These are phyloP conservation scores for Dromococcyx pavoninus DNA, from an alignment of 2,797 vertebrate species.

Conservation along the genomic window DNA sequence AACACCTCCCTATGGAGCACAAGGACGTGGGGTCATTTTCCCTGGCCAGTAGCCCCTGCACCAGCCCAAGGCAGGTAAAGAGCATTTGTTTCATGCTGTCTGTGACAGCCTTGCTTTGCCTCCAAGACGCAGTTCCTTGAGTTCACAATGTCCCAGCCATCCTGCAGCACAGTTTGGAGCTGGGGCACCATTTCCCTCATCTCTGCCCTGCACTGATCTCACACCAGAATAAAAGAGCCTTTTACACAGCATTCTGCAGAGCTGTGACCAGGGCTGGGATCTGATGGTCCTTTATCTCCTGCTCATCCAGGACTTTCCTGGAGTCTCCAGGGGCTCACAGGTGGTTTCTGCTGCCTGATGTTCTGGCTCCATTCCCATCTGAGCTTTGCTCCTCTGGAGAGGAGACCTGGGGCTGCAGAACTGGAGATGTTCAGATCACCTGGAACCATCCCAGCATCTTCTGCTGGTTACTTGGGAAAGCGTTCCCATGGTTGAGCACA, in stretches of 20 bases:
- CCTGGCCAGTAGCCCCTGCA: neutral
- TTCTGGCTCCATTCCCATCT: neutral
- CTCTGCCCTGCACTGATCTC: neutral
- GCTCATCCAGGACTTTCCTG: neutral
- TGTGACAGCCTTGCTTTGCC: neutral
- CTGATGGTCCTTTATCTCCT: neutral
- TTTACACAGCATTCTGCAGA: neutral
- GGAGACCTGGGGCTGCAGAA: neutral
- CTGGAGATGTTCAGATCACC: neutral
- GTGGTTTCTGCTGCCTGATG: neutral
- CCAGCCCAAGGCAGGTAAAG: fast-evolving
- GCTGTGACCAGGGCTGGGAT: neutral
- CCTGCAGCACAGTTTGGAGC: neutral
- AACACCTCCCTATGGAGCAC: neutral
- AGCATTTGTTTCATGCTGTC: neutral
- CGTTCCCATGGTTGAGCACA: neutral
- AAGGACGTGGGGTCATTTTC: neutral
- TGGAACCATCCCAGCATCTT: neutral
- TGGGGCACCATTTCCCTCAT: neutral
- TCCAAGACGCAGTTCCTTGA: fast-evolving
- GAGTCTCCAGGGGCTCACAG: neutral
- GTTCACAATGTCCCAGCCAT: fast-evolving
- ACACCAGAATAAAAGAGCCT: neutral
- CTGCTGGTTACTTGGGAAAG: neutral
- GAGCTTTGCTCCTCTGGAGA: neutral